phyloP scores from a whole-genome alignment of 2,113 vertebrate species.

The Dicentrarchus labrax region DNA sequence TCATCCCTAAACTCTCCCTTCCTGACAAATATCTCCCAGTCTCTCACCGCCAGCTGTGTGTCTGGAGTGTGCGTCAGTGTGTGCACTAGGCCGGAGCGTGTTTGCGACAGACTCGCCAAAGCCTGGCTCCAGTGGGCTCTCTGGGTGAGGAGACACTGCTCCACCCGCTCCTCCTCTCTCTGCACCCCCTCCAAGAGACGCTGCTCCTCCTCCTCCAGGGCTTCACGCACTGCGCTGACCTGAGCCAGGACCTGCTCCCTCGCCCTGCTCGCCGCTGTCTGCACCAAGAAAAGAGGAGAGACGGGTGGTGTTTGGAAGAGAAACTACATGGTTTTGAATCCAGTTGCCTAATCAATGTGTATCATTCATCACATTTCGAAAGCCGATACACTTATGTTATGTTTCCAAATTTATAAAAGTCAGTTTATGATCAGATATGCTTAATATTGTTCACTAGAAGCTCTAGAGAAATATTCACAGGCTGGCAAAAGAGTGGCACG shows the following conservation, averaged over 20 bases:
- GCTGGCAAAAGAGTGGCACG: too few relatives aligned
- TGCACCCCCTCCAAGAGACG: constrained; percentile 91
- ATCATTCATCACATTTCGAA: too few relatives aligned
- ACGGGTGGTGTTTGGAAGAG: neutral
- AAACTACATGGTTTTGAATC: neutral
- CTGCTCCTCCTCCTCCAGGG: constrained; percentile 93
- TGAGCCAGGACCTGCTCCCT: constrained; percentile 90
- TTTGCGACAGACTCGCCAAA: constrained; percentile 84
- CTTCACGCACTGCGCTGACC: constrained; percentile 84
- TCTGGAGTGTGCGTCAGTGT: constrained; percentile 89
- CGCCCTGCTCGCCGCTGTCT: constrained; percentile 84
- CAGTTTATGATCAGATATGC: too few relatives aligned
- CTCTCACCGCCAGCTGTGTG: constrained; percentile 88
- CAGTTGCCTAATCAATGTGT: neutral
- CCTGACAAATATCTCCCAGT: neutral
- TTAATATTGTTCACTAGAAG: too few relatives aligned
- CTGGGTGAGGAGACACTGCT: constrained; percentile 95
- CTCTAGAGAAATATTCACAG: too few relatives aligned
- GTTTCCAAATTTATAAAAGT: too few relatives aligned
- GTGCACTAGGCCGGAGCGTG: constrained; percentile 90
- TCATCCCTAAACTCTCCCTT: neutral
- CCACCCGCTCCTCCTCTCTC: constrained; percentile 89
- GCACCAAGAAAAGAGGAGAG: neutral
- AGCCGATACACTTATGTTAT: too few relatives aligned
- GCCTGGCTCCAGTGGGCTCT: constrained; percentile 90